Conservation (phyloP, 2,797 vertebrate species). For the Perodicticus potto region DNA sequence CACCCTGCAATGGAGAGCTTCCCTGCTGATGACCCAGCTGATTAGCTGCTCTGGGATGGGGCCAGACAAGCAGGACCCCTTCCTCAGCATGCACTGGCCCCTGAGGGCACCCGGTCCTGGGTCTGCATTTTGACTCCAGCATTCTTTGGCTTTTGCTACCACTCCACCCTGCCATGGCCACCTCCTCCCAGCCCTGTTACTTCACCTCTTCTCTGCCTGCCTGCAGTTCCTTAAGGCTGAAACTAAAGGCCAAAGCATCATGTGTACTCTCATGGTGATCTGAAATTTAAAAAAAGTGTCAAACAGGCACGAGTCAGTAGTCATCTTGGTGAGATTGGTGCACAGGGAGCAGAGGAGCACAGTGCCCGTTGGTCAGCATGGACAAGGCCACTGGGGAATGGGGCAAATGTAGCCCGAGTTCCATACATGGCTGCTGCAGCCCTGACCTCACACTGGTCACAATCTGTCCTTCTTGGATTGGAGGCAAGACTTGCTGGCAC, state of each 20-base stretch:
- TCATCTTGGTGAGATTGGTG: slow-evolving; percentile 71
- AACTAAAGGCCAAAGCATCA: slow-evolving; percentile 78
- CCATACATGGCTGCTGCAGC: neutral
- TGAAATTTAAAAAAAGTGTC: slow-evolving; percentile 72
- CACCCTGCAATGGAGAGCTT: neutral
- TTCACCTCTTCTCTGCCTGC: slow-evolving; percentile 44
- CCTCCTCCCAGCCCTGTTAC: slow-evolving; percentile 41
- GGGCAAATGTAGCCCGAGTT: rapidly evolving
- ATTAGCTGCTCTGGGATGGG: neutral
- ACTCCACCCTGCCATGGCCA: neutral
- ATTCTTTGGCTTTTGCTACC: neutral
- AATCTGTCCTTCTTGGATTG: neutral
- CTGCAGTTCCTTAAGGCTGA: slow-evolving; percentile 75
- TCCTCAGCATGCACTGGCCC: neutral
- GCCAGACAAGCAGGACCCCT: neutral
- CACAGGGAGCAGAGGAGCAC: slow-evolving; percentile 73
- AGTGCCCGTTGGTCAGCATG: slow-evolving; percentile 17
- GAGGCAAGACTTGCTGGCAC: neutral
- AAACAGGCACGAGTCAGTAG: slow-evolving; percentile 83
- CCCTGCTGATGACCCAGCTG: neutral
- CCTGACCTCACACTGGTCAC: neutral
- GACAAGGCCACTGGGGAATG: neutral
- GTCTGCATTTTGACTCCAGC: neutral
- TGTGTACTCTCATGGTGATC: no score
- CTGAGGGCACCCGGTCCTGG: neutral